Conservation (phyloP, 2,113 vertebrate genomes). For the Rattus norvegicus region DNA sequence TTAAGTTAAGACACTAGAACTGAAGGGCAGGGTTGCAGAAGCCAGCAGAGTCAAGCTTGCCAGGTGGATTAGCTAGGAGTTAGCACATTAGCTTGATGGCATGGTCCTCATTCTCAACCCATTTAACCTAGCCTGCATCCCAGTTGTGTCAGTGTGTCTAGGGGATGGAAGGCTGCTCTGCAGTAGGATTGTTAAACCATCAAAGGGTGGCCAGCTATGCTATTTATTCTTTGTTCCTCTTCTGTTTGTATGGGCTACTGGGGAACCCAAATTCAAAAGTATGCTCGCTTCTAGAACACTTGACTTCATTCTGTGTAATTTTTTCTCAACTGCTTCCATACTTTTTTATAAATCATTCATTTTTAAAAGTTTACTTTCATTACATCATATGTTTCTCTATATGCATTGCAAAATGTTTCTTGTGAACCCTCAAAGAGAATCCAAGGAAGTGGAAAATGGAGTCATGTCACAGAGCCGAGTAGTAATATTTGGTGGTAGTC, state of each 20-base stretch:
- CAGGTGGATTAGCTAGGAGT: no score
- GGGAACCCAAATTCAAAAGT: not conserved
- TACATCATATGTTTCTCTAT: not conserved
- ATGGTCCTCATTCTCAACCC: not conserved
- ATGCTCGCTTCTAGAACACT: not conserved
- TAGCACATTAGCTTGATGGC: not conserved
- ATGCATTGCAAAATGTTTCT: not conserved
- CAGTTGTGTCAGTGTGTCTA: rapidly evolving
- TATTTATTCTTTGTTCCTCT: not conserved
- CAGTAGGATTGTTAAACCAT: not conserved
- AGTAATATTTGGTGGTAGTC: not conserved
- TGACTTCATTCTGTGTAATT: not conserved
- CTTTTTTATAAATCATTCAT: not conserved
- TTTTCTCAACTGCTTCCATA: not conserved
- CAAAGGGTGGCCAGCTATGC: rapidly evolving
- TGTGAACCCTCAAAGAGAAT: rapidly evolving
- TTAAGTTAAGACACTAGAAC: not conserved
- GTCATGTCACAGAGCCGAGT: not conserved
- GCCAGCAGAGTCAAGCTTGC: rapidly evolving
- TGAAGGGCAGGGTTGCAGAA: not conserved
- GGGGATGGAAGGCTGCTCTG: not conserved
- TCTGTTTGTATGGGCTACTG: not conserved
- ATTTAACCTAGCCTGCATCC: not conserved
- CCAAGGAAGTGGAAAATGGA: rapidly evolving
- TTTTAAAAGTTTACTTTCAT: not conserved